Base-by-base conservation (phyloP, 2,888 invertebrate genomes). In the Allygus modestus region DNA sequence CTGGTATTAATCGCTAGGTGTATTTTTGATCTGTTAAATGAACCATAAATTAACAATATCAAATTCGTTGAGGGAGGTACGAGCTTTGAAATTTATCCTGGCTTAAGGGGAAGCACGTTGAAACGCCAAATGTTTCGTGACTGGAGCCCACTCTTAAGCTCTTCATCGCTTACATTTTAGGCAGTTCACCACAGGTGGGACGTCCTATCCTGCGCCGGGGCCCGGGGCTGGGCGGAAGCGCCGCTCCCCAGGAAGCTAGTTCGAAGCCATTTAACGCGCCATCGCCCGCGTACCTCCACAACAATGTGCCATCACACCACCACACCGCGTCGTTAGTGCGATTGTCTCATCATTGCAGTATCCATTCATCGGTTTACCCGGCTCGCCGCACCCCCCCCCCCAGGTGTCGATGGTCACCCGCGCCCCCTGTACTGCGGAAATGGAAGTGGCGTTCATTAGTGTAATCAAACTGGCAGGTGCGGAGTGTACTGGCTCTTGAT, bases 201-300 rank as follows among this genome's bases (percentile, higher is more conserved):
- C 46, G 12, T 46, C 12, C 17, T 17, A 12, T 12, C 12, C n/a
- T n/a, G 65, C 28, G 65, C 65, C 28, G 9, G 7, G 28, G 28
- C 65, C 28, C 65, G 65, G 28, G 1, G 31, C 41, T 2, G 15
- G 71, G 23, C 33, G 71, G 71, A 71, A 71, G 69, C 28, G 69
- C 71, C 71, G 71, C 71, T 46, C 77, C 77, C 43, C 46, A 77
- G 77, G 77, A 77, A 77, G 77, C 26, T 5, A 26, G 46, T 77
- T 77, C n/a, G 51, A 20, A 71, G 77, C 77, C 77, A 77, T 77
- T 77, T 77, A 51, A 46, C 77, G 77, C 77, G 12, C 77, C 77
- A 28, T 17, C 77, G 77, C 43, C 43, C 51, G 73, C 65, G 31
- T 20, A 65, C 31, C 31, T 37, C 37, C 51, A 15, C 46, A 11